phyloP scores from a whole-genome alignment of 2,113 vertebrate species.

The Fregetta grallaria region DNA sequence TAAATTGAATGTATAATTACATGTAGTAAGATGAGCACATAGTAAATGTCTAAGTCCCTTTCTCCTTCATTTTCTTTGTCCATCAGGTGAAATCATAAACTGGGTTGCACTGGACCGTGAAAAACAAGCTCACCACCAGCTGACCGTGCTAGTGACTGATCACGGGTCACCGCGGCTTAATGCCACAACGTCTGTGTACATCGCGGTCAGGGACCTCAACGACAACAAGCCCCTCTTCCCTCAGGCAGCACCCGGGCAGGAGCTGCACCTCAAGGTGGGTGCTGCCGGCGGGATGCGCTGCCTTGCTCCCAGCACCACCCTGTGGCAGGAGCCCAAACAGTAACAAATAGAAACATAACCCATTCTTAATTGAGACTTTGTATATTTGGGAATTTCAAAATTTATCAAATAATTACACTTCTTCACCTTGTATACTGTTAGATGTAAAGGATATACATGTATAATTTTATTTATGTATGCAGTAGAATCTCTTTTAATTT shows the following conservation, averaged over 20 bases:
- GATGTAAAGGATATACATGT: accelerated
- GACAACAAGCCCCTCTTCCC: constrained; percentile 86
- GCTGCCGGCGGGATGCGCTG: background rate
- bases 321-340: constrained; percentile 17
- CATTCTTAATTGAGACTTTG: accelerated
- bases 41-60: background rate
- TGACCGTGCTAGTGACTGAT: constrained; percentile 84
- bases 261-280: constrained; percentile 78
- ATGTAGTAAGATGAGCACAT: no score
- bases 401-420: background rate
- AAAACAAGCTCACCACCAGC: constrained; percentile 76
- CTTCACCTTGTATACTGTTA: accelerated
- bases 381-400: background rate
- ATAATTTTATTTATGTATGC: accelerated
- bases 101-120: constrained; percentile 87
- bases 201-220: constrained; percentile 84
- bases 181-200: constrained; percentile 72
- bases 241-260: constrained; percentile 69
- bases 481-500: background rate
- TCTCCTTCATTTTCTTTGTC: background rate
- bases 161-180: constrained; percentile 82
- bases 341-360: accelerated
- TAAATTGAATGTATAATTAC: background rate
- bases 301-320: constrained; percentile 64
- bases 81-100: constrained; percentile 86